A percentile compares a stretch with the other conserved stretches of the same genome.
Conservation (phyloP, 2,888 invertebrate species). For the Macrophya annulata region DNA sequence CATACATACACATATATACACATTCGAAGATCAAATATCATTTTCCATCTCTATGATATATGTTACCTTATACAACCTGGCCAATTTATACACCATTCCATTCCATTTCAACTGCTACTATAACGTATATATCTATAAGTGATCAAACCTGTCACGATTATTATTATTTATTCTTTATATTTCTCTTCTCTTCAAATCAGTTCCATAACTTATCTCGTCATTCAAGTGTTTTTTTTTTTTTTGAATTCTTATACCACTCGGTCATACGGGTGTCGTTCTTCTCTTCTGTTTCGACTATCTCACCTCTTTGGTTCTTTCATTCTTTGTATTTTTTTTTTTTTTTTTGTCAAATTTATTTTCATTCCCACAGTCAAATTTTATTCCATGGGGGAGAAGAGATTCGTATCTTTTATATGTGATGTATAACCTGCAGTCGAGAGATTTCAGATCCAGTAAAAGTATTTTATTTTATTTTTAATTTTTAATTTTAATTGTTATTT, state of each 20-base stretch:
- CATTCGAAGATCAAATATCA: too few relatives aligned
- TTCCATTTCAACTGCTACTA: not conserved
- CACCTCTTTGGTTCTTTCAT: not conserved
- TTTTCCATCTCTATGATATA: too few relatives aligned
- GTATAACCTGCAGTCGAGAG: not conserved
- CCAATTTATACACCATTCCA: not conserved
- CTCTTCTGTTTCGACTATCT: not conserved
- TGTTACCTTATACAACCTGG: not conserved
- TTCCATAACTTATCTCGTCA: too few relatives aligned
- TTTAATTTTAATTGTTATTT: constrained; percentile 65
- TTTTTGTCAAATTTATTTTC: not conserved
- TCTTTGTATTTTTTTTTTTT: not conserved
- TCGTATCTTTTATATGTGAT: not conserved
- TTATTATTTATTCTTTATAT: not conserved
- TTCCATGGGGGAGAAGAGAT: not conserved
- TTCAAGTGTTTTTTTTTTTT: not conserved
- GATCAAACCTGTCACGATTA: not conserved
- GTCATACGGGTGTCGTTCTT: not conserved
- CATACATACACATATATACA: not conserved
- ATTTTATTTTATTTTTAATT: constrained; percentile 47
- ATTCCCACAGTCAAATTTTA: not conserved
- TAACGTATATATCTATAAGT: not conserved
- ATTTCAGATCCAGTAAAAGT: not conserved
- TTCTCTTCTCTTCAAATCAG: not conserved
- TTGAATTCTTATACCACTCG: not conserved